A percentile compares a stretch with the other conserved stretches of the same genome.
Conservation (phyloP, 1,140 invertebrate species). For the Pogonomyrmex californicus region DNA sequence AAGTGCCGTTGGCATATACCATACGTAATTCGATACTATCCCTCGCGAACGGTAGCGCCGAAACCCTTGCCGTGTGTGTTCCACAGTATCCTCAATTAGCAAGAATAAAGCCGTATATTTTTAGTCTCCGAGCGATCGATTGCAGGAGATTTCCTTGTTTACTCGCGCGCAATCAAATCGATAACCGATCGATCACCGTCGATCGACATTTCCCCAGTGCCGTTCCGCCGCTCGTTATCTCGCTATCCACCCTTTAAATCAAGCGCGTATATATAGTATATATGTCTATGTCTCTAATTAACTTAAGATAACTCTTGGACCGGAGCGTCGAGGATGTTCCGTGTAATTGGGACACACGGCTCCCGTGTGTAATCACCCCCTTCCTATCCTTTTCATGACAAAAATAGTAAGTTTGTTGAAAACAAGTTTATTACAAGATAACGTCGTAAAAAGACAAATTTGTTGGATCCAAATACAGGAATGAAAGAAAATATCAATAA, state of each 20-base stretch:
- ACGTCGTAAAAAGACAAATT: not conserved
- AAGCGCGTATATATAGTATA: too few species aligned
- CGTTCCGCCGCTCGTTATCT: not conserved
- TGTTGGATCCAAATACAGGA: not conserved
- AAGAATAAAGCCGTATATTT: slow-evolving; percentile 55
- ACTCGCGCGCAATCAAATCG: not conserved
- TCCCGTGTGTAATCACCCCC: too few species aligned
- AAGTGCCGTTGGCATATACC: slow-evolving; percentile 65
- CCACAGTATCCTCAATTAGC: slow-evolving; percentile 61
- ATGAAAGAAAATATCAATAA: not conserved
- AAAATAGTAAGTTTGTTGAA: not conserved
- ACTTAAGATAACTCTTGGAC: not conserved
- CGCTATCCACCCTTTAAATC: not conserved
- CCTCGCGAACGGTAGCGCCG: slow-evolving; percentile 26
- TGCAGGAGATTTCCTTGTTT: not conserved
- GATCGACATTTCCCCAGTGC: not conserved
- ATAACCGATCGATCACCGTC: not conserved
- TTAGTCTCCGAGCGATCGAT: slow-evolving; percentile 55
- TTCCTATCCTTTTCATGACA: too few species aligned
- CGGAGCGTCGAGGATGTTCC: not conserved
- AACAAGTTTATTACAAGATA: not conserved
- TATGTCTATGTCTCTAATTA: not conserved
- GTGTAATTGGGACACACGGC: not conserved
- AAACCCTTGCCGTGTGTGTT: slow-evolving; percentile 63
- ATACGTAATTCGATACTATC: slow-evolving; percentile 70